These are phyloP conservation scores for Trachymyrmex septentrionalis DNA, from an alignment of 1,140 invertebrate species.

Conservation along the genomic window DNA sequence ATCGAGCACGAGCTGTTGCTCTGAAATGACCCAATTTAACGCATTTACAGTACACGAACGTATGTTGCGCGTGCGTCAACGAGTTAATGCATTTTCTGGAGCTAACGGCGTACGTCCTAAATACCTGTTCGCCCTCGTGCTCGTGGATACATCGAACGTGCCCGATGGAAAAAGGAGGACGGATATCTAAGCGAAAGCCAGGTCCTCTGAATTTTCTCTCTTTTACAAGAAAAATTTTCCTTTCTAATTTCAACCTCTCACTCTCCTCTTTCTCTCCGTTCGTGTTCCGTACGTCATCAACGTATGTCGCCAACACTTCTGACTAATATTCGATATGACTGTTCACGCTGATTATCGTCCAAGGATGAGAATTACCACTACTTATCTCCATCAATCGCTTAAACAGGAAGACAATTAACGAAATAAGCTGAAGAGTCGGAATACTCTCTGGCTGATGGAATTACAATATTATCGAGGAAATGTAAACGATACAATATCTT, in stretches of 20 bases:
- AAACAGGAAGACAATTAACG: conserved; percentile 8
- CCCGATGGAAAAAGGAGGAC: conserved; percentile 10
- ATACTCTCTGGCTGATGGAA: not conserved
- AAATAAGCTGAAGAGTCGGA: not conserved
- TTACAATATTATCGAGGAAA: conserved; percentile 14
- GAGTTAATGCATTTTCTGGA: conserved; percentile 58
- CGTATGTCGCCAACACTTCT: not conserved
- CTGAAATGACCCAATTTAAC: conserved; percentile 52
- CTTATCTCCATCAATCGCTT: not conserved
- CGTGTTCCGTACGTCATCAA: not conserved
- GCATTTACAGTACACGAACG: conserved; percentile 36
- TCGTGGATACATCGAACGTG: not conserved
- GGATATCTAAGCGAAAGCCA: conserved; percentile 10
- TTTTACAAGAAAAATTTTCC: not conserved
- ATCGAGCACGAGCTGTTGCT: conserved; percentile 35
- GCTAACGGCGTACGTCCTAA: conserved; percentile 33
- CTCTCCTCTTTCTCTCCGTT: no score
- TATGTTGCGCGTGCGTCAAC: conserved; percentile 47
- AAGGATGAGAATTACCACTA: not conserved
- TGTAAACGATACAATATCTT: conserved; percentile 17
- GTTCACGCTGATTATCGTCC: not conserved
- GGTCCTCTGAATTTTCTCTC: not conserved
- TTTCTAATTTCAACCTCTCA: conserved; percentile 2
- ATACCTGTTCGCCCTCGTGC: conserved; percentile 13
- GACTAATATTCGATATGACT: not conserved